Conservation (phyloP, 2,888 invertebrate genomes). For the Pristionchus fissidentatus region DNA sequence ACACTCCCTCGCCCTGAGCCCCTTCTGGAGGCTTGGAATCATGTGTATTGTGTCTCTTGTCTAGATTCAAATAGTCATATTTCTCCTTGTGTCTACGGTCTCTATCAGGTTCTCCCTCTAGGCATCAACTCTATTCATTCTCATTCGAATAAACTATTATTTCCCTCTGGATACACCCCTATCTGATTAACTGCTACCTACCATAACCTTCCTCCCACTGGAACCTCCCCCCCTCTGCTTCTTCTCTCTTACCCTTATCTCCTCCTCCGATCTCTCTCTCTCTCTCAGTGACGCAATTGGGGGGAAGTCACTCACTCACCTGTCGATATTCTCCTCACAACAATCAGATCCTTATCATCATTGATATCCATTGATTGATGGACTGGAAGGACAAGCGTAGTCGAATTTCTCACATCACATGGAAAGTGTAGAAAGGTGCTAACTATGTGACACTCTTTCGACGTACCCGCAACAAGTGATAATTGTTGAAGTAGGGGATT, state of each 20-base stretch:
- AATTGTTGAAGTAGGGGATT: neutral
- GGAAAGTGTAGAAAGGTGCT: neutral
- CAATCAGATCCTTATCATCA: neutral
- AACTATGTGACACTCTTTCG: too few species aligned
- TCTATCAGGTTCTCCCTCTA: neutral
- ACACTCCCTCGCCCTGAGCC: too few species aligned
- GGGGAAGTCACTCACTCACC: neutral
- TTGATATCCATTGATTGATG: neutral
- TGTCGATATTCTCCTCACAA: neutral
- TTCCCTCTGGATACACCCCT: neutral
- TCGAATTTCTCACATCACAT: too few species aligned
- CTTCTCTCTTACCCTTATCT: slow-evolving; percentile 29
- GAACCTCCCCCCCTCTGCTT: neutral
- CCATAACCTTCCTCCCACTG: neutral
- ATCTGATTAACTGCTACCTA: too few species aligned
- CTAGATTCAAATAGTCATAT: slow-evolving; percentile 17
- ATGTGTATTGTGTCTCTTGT: neutral
- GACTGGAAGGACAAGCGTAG: neutral
- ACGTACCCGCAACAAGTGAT: too few species aligned
- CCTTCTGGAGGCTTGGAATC: too few species aligned
- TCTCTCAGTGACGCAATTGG: neutral
- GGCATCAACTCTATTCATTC: neutral
- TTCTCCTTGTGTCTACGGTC: neutral
- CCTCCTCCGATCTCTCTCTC: neutral
- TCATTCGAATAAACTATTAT: neutral